Base-by-base conservation (phyloP, 1,140 invertebrate species). In the Cydia strobilella region DNA sequence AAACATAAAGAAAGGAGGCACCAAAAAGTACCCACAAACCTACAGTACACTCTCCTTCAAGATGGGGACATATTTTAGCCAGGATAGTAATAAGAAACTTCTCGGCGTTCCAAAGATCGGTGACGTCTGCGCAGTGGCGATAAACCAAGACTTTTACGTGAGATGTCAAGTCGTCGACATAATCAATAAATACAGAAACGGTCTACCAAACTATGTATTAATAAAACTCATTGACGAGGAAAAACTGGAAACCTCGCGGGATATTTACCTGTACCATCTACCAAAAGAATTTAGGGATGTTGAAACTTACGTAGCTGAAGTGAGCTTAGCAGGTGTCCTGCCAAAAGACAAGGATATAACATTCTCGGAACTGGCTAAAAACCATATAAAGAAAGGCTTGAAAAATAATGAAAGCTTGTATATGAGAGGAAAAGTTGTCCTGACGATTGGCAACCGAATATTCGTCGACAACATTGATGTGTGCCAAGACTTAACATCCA, bases 141-240 rank as follows among this genome's bases (percentile, higher is more conserved):
- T 88, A 1, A 88, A 82, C 69, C 76, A 76, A 9, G 84, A 90
- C 75, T 83, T 86, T 18, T 93, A 83, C 72, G 82, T 80, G 1
- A 79, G 92, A 48, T 93, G 92, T 80, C 86, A 89, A 80, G 84
- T 93, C 1, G 63, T 93, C 1, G 90, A 90, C 78, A 86, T 91
- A 74, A 74, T 88, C 12, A 81, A 45, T 20, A 48, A 42, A 35
- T 82, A 85, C 75, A 73, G 78, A 62, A 85, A 82, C 42, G 84
- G 84, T 4, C 82, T 85, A 12, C 86, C 87, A n/a, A 87, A 90
- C 75, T 74, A 75, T 5, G 83, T 93, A 2, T 75, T 90, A n/a
- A 76, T 93, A 2, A 90, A 87, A 72, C 75, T 93, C 2, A 79
- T 93, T 12, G 93, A 93, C 62, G 87, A 93, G 77, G 87, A 92